Evolutionary conservation across 2,797 vertebrate species (phyloP), one percentile per base, ranked within the genome.

Genomic region (Lerista edwardsae): DNA sequence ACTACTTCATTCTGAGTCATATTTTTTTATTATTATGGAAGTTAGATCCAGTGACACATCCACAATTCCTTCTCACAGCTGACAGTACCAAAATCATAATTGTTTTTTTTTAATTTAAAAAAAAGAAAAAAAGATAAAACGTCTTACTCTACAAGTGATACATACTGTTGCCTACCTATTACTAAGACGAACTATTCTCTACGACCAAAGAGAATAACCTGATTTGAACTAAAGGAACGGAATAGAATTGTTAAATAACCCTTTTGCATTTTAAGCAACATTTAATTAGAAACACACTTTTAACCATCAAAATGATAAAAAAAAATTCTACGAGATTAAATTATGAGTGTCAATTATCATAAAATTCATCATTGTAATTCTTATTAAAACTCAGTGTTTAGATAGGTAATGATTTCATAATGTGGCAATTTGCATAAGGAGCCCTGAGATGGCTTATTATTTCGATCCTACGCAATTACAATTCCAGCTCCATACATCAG

Each of bases 391-490:
- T 96, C 97, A 94, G 96, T 98, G 98, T 99, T 99, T 99, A 98
- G 98, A 97, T 98, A 98, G 98, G 98, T 99, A 99, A 99, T 99
- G 98, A 99, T 99, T 99, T 99, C 98, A 97, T 99, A 99, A 99
- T 99, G 98, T 96, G 79, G 96, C 97, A 98, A 99, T 99, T 99
- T 99, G 98, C 98, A 99, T 99, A 99, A 99, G 98, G 97, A 98
- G 97, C 97, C 97, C 92, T 95, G 98, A 98, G 98, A 98, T 98
- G 97, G 97, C 97, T 98, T 99, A 99, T 98, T 98, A 97, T 98
- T 98, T 98, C 97, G 91, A 98, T 98, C 97, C 98, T 95, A 95
- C 97, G 97, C 98, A 98, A 98, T 99, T 98, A 98, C 98, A 96
- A 97, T 98, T 98, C 97, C 95, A 97, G 97, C 97, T 97, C 97